Evolutionary conservation across 2,888 invertebrate genomes (phyloP).

Genomic region (Lamellibrachia satsuma): DNA sequence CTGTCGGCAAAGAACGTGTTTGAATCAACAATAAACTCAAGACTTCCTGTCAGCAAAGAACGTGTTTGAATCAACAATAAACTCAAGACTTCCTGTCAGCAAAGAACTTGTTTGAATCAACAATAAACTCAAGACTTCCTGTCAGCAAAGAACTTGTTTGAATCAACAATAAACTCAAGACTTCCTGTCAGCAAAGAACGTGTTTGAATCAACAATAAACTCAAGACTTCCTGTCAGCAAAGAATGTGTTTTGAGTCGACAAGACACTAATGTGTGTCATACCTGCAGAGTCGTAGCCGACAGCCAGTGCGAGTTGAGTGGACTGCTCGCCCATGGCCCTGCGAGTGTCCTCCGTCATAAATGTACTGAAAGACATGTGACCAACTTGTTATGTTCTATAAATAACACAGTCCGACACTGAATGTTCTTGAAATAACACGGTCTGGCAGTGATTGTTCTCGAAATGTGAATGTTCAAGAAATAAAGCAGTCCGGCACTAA

Average conservation of each 20-base stretch:
- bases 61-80: too few species aligned
- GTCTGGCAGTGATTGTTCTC: too few species aligned
- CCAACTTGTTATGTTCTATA: too few species aligned
- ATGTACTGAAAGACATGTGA: constrained; percentile 63
- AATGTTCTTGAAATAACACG: too few species aligned
- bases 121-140: constrained; percentile 75
- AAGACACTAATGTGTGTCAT: constrained; percentile 17
- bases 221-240: not conserved
- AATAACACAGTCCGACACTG: too few species aligned
- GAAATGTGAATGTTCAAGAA: too few species aligned
- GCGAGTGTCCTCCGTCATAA: constrained; percentile 71
- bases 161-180: not conserved
- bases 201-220: not conserved
- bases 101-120: constrained; percentile 68
- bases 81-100: too few species aligned
- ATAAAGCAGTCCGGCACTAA: too few species aligned
- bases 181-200: not conserved
- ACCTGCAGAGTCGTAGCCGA: constrained; percentile 74
- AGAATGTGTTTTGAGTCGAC: not conserved
- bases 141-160: constrained; percentile 56
- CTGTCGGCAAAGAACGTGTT: not conserved
- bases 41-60: too few species aligned
- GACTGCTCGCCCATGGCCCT: constrained; percentile 74
- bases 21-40: too few species aligned
- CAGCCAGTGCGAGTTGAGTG: constrained; percentile 70